Conservation (phyloP, 2,797 vertebrate species). For the Helostoma temminkii region DNA sequence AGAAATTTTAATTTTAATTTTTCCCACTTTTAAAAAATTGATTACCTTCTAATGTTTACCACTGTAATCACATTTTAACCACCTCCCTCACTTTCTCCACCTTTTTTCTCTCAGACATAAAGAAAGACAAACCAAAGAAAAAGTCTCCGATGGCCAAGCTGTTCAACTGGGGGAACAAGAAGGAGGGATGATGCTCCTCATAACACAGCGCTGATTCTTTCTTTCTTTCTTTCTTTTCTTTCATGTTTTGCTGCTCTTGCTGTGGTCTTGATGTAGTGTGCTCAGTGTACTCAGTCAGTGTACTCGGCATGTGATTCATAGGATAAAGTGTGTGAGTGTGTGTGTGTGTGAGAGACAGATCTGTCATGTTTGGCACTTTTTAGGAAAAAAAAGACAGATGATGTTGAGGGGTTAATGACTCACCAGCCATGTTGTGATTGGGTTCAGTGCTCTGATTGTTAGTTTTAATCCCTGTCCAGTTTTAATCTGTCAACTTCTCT, state of each 20-base stretch:
- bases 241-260: conserved; percentile 29
- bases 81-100: background rate
- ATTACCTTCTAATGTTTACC: background rate
- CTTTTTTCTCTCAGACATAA: conserved; percentile 67
- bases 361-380: conserved; percentile 33
- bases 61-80: background rate
- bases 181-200: conserved; percentile 58
- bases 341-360: conserved; percentile 1
- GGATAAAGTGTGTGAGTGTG: conserved; percentile 22
- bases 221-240: too few species aligned
- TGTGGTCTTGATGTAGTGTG: conserved; percentile 48
- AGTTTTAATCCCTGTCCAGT: conserved; percentile 68
- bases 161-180: conserved; percentile 76
- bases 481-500: conserved; percentile 67
- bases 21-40: background rate
- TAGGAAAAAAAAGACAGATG: conserved; percentile 28
- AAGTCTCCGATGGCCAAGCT: conserved; percentile 76
- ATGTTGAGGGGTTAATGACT: conserved; percentile 67
- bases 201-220: background rate
- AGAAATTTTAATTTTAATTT: background rate
- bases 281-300: too few species aligned
- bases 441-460: conserved; percentile 67
- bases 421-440: conserved; percentile 57
- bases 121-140: conserved; percentile 83
- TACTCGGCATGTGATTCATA: conserved; percentile 50